These are phyloP conservation scores for Agrochola litura DNA, from an alignment of 2,888 invertebrate species.

Conservation along the genomic window DNA sequence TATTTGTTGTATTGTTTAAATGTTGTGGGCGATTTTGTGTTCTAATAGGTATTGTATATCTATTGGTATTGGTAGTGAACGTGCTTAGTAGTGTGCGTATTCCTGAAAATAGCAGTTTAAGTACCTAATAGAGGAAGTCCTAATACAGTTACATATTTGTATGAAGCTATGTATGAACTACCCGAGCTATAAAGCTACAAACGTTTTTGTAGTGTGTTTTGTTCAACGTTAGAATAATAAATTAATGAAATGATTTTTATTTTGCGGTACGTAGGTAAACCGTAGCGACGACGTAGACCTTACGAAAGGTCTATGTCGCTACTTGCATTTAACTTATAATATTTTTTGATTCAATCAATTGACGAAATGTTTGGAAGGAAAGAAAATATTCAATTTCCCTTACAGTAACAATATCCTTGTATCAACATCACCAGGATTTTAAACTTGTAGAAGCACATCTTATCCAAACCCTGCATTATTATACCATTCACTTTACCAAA, in stretches of 20 bases:
- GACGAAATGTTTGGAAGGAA: neutral
- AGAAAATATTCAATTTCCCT: neutral
- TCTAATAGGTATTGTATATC: slow-evolving; percentile 32
- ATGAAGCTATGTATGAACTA: neutral
- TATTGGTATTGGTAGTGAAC: slow-evolving; percentile 2
- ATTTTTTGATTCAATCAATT: neutral
- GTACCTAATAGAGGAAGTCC: too few relatives aligned
- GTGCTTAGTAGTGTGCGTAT: neutral
- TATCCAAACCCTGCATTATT: neutral
- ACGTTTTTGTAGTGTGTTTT: neutral
- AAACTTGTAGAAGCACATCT: slow-evolving; percentile 3
- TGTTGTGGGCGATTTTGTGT: slow-evolving; percentile 59
- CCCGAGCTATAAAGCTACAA: neutral
- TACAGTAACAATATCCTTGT: neutral
- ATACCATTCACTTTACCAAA: slow-evolving; percentile 14
- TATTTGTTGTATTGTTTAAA: slow-evolving; percentile 73
- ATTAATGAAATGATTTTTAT: neutral
- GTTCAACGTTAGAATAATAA: neutral
- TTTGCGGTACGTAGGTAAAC: neutral
- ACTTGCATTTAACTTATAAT: too few relatives aligned
- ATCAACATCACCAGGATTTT: neutral
- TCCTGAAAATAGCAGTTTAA: neutral
- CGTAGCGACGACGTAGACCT: neutral
- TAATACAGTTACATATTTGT: neutral
- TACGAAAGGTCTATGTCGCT: neutral